These are phyloP conservation scores for Oreortyx pictus DNA, from an alignment of 2,797 vertebrate species.

Conservation along the genomic window DNA sequence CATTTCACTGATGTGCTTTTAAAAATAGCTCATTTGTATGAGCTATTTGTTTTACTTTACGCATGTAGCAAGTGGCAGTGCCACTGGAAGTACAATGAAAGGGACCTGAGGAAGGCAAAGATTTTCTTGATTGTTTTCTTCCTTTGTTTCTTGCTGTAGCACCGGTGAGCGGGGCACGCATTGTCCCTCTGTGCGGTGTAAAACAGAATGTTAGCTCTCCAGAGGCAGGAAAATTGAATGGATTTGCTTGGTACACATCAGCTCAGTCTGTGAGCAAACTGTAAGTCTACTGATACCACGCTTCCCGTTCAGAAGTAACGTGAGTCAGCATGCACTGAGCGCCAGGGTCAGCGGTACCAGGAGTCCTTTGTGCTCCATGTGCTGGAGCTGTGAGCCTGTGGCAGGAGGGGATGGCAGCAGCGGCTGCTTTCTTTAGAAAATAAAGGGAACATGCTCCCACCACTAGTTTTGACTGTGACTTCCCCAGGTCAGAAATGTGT, in stretches of 20 bases:
- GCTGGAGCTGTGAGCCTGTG: not conserved
- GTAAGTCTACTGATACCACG: not conserved
- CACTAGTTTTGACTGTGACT: not conserved
- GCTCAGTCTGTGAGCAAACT: not conserved
- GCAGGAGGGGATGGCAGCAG: not conserved
- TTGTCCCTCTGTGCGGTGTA: not conserved
- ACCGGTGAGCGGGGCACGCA: no score
- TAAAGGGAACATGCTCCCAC: not conserved
- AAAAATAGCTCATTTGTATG: conserved; percentile 13
- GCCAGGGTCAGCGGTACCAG: not conserved
- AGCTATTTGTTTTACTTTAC: not conserved
- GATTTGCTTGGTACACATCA: not conserved
- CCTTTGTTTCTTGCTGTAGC: not conserved
- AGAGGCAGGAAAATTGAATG: not conserved
- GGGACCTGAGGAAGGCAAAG: not conserved
- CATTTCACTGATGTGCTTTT: conserved; percentile 15
- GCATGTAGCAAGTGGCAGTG: not conserved
- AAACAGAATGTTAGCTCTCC: not conserved
- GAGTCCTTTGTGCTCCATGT: not conserved
- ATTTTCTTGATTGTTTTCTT: not conserved
- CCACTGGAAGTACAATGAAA: not conserved
- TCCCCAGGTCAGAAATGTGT: not conserved
- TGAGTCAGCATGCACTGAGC: not conserved
- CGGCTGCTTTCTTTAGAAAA: not conserved
- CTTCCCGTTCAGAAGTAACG: not conserved